Evolutionary conservation across 2,113 vertebrate species (phyloP).

Genomic region (Cephalopholis sonnerati): DNA sequence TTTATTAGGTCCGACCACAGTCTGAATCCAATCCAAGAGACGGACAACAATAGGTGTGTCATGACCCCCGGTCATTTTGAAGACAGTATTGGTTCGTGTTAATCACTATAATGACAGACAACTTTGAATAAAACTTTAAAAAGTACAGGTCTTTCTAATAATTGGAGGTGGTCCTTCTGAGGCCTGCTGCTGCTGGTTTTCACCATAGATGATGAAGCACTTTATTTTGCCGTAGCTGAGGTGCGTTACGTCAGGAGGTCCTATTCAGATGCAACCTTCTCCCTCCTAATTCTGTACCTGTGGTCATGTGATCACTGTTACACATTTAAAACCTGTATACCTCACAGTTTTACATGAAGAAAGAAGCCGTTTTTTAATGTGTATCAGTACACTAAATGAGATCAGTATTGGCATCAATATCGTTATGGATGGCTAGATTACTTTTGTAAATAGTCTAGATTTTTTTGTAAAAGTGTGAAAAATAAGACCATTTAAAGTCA

Average conservation of each 20-base stretch:
- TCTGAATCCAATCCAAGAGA: not conserved
- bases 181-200: not conserved
- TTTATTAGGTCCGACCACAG: not conserved
- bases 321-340: not conserved
- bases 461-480: no score
- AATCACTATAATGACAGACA: not conserved
- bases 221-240: not conserved
- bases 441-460: no score
- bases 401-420: no score
- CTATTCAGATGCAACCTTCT: not conserved
- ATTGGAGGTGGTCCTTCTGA: not conserved
- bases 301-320: no score
- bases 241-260: no score
- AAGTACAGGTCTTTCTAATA: not conserved
- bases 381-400: no score
- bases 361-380: no score
- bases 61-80: not conserved
- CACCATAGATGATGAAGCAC: not conserved
- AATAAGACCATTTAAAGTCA: no score
- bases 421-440: no score
- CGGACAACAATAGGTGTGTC: not conserved
- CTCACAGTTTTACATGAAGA: not conserved
- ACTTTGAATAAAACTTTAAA: not conserved
- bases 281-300: not conserved
- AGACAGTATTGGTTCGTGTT: not conserved